Conservation (phyloP, 2,888 invertebrate genomes). For the Aradus depressus region DNA sequence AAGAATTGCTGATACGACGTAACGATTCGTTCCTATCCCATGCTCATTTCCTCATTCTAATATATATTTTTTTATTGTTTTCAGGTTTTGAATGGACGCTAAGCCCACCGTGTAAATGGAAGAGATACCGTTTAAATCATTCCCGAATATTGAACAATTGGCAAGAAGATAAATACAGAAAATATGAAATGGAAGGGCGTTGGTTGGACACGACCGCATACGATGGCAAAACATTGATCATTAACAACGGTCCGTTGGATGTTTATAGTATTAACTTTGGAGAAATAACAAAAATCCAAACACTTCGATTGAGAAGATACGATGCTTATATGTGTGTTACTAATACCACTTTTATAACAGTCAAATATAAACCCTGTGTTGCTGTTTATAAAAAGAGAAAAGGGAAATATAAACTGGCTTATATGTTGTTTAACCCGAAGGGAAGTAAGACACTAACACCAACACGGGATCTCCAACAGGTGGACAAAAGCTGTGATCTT, state of each 20-base stretch:
- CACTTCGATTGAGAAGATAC: slow-evolving; percentile 4
- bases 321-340: slow-evolving; percentile 15
- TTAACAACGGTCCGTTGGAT: slow-evolving; percentile 13
- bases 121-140: slow-evolving; percentile 20
- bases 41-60: background rate
- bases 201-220: slow-evolving; percentile 17
- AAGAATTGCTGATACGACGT: no score
- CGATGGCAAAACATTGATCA: slow-evolving; percentile 19
- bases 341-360: slow-evolving; percentile 14
- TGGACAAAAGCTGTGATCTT: slow-evolving; percentile 9
- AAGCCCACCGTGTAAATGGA: slow-evolving; percentile 17
- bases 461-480: slow-evolving; percentile 5
- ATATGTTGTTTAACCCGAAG: slow-evolving; percentile 10
- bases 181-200: slow-evolving; percentile 16
- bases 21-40: no score
- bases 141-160: slow-evolving; percentile 21
- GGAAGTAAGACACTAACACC: slow-evolving; percentile 2
- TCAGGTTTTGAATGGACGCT: slow-evolving; percentile 21
- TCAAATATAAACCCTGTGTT: slow-evolving; percentile 16
- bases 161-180: slow-evolving; percentile 16
- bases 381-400: slow-evolving; percentile 10
- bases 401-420: slow-evolving; percentile 14
- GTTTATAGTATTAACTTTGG: slow-evolving; percentile 15
- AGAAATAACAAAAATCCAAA: slow-evolving; percentile 8
- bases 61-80: background rate